phyloP scores from a whole-genome alignment of 2,888 invertebrate genomes.

The Leptodirus hochenwartii region DNA sequence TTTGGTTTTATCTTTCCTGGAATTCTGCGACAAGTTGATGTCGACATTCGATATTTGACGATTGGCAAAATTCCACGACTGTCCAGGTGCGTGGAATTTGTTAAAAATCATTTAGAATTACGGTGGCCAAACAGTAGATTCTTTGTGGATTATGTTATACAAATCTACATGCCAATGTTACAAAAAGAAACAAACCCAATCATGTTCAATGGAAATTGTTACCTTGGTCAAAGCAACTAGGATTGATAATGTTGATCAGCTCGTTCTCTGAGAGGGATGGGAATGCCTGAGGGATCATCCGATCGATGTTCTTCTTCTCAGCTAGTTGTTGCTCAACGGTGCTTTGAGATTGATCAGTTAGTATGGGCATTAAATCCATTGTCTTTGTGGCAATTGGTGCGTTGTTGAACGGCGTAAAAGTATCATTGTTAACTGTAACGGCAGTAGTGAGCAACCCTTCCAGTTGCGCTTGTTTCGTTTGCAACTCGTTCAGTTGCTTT shows the following conservation, averaged over 20 bases:
- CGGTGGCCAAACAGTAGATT: too few species aligned
- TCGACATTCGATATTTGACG: too few species aligned
- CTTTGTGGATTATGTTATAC: too few species aligned
- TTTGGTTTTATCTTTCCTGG: too few species aligned
- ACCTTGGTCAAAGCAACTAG: conserved; percentile 76
- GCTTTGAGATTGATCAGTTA: conserved; percentile 3
- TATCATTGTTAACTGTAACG: conserved; percentile 3
- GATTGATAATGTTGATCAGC: conserved; percentile 74
- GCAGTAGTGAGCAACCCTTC: conserved; percentile 5
- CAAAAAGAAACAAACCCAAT: neutral
- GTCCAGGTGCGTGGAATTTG: too few species aligned
- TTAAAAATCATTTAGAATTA: too few species aligned
- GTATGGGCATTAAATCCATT: conserved; percentile 2
- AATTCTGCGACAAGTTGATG: too few species aligned
- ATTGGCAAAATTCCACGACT: too few species aligned
- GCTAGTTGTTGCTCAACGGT: conserved; percentile 31
- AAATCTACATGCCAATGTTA: too few species aligned
- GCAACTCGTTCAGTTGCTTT: conserved; percentile 34
- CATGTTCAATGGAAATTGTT: conserved; percentile 18
- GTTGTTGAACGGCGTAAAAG: conserved; percentile 7
- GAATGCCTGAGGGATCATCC: conserved; percentile 50
- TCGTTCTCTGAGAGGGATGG: conserved; percentile 78
- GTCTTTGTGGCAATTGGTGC: conserved; percentile 4
- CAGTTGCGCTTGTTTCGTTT: conserved; percentile 14
- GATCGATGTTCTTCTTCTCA: conserved; percentile 27